Evolutionary conservation across 2,797 vertebrate species (phyloP).

Genomic region (Rhadinocentrus ornatus): DNA sequence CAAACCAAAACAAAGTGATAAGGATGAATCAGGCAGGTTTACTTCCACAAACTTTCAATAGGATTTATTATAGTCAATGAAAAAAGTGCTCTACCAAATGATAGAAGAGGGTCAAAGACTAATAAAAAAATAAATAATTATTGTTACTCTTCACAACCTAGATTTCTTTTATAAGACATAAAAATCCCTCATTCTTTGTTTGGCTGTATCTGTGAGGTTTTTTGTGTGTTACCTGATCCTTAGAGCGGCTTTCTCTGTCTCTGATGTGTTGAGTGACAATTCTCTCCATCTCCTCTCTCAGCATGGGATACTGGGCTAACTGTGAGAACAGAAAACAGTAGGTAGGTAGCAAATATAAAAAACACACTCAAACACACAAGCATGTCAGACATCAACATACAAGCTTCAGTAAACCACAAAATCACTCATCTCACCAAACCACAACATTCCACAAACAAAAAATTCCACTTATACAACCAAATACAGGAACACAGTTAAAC

Average conservation of each 20-base stretch:
- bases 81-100: too few relatives aligned
- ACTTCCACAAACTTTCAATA: too few relatives aligned
- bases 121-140: neutral
- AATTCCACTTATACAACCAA: conserved; percentile 53
- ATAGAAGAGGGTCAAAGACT: neutral
- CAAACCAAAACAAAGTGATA: too few relatives aligned
- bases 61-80: too few relatives aligned
- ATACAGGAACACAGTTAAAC: conserved; percentile 54
- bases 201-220: neutral
- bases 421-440: conserved; percentile 46
- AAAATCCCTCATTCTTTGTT: neutral
- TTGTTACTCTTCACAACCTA: neutral
- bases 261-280: conserved; percentile 98
- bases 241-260: conserved; percentile 93
- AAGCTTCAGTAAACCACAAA: conserved; percentile 20
- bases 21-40: too few relatives aligned
- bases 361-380: conserved; percentile 4
- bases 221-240: conserved; percentile 87
- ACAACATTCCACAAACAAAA: conserved; percentile 68
- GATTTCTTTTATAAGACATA: neutral
- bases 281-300: conserved; percentile 98
- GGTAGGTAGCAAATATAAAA: conserved; percentile 52
- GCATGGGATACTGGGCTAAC: conserved; percentile 96
- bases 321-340: conserved; percentile 78
- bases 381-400: conserved; percentile 28